These are phyloP conservation scores for Ricordea florida DNA, from an alignment of 92 coral and sea anemone genomes.

Conservation along the genomic window DNA sequence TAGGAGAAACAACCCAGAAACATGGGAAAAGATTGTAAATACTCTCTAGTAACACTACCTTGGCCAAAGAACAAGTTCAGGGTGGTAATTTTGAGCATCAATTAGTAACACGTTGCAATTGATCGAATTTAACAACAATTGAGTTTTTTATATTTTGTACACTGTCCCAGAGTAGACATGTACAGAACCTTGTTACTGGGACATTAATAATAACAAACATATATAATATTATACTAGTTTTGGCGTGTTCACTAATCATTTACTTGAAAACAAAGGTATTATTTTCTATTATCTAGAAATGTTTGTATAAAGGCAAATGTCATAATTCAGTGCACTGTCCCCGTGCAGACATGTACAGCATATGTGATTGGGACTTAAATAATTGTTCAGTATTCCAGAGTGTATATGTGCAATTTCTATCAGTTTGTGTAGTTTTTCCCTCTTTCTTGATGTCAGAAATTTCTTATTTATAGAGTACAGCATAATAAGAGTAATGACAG, in stretches of 20 bases:
- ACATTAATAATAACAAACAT: background rate
- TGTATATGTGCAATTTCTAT: background rate
- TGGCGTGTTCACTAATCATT: too few species aligned
- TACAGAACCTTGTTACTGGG: background rate
- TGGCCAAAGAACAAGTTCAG: too few species aligned
- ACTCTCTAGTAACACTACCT: too few species aligned
- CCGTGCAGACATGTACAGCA: background rate
- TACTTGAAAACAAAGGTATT: too few species aligned
- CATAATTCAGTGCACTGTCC: background rate
- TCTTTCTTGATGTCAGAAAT: background rate
- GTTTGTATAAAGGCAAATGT: background rate
- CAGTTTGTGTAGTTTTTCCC: background rate
- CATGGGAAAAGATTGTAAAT: too few species aligned
- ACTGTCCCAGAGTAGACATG: slow-evolving; percentile 43
- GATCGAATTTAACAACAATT: too few species aligned
- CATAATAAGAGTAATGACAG: too few species aligned
- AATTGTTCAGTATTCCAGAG: background rate
- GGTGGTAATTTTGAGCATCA: too few species aligned
- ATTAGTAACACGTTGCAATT: too few species aligned
- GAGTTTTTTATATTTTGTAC: too few species aligned
- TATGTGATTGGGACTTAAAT: background rate
- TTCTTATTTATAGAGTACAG: background rate
- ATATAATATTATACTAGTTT: too few species aligned
- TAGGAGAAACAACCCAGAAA: too few species aligned
- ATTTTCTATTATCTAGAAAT: background rate